Conservation (phyloP, 2,888 invertebrate species). For the Drosophila flavopinicola region DNA sequence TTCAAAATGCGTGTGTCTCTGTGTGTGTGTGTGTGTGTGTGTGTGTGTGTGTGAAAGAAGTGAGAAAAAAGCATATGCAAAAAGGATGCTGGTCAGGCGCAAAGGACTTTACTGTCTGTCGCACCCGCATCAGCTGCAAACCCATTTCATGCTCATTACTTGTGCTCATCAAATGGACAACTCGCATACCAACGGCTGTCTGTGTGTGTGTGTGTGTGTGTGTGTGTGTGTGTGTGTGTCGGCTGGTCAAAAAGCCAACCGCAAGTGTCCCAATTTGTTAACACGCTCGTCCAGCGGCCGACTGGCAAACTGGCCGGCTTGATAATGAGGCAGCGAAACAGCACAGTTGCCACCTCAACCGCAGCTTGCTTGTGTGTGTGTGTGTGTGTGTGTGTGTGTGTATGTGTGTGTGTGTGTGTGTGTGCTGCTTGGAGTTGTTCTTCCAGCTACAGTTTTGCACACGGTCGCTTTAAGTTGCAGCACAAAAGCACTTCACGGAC, state of each 20-base stretch:
- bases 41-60: background rate
- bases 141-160: conserved; percentile 51
- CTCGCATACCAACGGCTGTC: background rate
- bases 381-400: too few species aligned
- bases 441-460: conserved; percentile 28
- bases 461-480: conserved; percentile 36
- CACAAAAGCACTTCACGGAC: conserved; percentile 59
- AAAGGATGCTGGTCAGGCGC: conserved; percentile 8
- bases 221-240: conserved; percentile 7
- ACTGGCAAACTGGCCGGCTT: conserved; percentile 24
- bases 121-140: conserved; percentile 29
- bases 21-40: background rate
- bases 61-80: conserved; percentile 2
- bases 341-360: too few species aligned
- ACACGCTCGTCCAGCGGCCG: conserved; percentile 44
- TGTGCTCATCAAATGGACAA: conserved; percentile 37
- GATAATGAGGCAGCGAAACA: conserved; percentile 54
- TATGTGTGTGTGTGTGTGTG: too few species aligned
- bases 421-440: background rate
- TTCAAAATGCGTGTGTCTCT: conserved; percentile 20
- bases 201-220: conserved; percentile 1
- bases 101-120: conserved; percentile 30
- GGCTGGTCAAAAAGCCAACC: conserved; percentile 44
- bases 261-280: conserved; percentile 68
- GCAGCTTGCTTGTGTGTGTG: too few species aligned